These are phyloP conservation scores for Emmelina monodactyla DNA, from an alignment of 2,888 invertebrate genomes.

Conservation along the genomic window DNA sequence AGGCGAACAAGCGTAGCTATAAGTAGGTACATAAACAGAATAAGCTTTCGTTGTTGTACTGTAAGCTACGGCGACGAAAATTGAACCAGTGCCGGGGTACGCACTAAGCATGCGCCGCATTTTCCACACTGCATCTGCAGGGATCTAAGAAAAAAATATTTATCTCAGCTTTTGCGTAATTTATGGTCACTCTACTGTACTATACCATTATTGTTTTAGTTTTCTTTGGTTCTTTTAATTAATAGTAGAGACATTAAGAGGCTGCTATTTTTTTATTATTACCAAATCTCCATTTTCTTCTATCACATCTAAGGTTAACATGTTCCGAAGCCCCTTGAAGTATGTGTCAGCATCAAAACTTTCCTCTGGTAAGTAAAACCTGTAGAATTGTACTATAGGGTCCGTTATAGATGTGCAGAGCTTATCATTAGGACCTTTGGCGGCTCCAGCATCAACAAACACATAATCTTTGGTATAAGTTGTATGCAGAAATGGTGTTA, in stretches of 20 bases:
- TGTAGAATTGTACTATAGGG: constrained; percentile 60
- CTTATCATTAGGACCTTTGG: constrained; percentile 33
- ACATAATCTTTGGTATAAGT: constrained; percentile 41
- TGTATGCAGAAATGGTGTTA: constrained; percentile 67
- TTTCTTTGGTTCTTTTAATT: too few relatives aligned
- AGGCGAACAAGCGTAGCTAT: constrained; percentile 72
- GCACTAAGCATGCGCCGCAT: constrained; percentile 61
- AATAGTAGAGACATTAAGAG: too few relatives aligned
- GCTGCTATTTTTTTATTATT: too few relatives aligned
- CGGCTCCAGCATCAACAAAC: constrained; percentile 61
- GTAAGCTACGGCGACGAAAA: constrained; percentile 65
- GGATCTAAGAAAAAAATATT: not conserved
- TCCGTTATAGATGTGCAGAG: constrained; percentile 20
- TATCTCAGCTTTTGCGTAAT: too few relatives aligned
- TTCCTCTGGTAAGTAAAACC: constrained; percentile 67
- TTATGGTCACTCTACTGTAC: too few relatives aligned
- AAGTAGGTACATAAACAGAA: constrained; percentile 73
- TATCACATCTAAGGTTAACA: constrained; percentile 69
- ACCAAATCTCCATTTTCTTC: constrained; percentile 60
- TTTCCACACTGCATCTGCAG: constrained; percentile 2
- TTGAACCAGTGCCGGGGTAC: constrained; percentile 69
- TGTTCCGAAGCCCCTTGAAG: constrained; percentile 65
- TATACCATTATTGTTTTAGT: too few relatives aligned
- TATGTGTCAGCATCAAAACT: constrained; percentile 63
- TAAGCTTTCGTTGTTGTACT: constrained; percentile 34